phyloP scores from a whole-genome alignment of 2,113 vertebrate species.

The Leucoraja erinaceus region DNA sequence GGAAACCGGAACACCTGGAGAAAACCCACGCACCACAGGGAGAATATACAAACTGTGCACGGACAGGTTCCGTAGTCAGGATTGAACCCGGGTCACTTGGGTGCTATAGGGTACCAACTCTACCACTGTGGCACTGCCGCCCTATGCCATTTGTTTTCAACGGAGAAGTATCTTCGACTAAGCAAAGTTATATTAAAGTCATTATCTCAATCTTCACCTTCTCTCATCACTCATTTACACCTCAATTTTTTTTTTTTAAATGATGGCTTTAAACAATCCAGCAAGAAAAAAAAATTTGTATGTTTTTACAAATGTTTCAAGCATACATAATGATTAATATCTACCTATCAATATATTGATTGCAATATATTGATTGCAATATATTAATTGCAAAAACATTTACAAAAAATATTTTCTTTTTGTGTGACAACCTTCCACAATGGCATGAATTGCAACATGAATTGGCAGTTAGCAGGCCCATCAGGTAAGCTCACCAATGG shows the following conservation, averaged over 20 bases:
- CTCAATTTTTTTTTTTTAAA: not conserved
- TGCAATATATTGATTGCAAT: not conserved
- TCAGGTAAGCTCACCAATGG: not conserved
- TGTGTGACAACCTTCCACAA: not conserved
- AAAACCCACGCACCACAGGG: too few relatives aligned
- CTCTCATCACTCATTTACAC: not conserved
- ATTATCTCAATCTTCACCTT: not conserved
- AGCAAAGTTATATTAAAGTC: not conserved
- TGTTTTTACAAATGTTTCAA: not conserved
- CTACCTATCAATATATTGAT: not conserved
- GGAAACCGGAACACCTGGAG: too few relatives aligned
- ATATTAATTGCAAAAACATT: not conserved
- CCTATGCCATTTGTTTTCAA: not conserved
- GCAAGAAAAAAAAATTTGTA: not conserved
- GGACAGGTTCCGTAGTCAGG: too few relatives aligned
- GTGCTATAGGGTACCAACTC: too few relatives aligned
- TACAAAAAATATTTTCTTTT: not conserved
- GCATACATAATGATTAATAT: not conserved
- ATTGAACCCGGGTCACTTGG: too few relatives aligned
- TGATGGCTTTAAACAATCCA: not conserved
- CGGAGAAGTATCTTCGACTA: not conserved
- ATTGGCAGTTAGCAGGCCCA: not conserved
- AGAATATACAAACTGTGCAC: too few relatives aligned
- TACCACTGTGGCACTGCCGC: too few relatives aligned
- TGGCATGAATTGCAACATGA: not conserved